phyloP scores from a whole-genome alignment of 1,140 invertebrate genomes.

The Caenorhabditis briggsae region DNA sequence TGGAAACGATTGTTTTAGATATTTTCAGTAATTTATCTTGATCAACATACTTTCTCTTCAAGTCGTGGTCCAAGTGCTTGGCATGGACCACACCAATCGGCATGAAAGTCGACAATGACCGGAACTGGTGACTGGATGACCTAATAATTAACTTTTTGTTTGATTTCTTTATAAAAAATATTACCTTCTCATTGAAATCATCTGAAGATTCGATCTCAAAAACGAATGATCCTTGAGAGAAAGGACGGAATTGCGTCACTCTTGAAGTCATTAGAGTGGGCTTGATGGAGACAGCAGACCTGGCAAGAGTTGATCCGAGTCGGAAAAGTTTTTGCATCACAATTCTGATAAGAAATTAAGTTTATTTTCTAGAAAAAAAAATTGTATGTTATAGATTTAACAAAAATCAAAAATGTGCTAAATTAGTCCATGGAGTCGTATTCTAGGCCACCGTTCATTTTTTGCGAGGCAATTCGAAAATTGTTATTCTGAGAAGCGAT shows the following conservation, averaged over 20 bases:
- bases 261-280: neutral
- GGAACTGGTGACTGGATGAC: constrained; percentile 82
- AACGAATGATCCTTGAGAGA: constrained; percentile 13
- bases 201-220: constrained; percentile 35
- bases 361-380: too few species aligned
- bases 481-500: too few species aligned
- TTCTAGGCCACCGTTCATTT: too few species aligned
- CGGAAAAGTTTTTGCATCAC: neutral
- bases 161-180: neutral
- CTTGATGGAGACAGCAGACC: neutral
- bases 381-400: too few species aligned
- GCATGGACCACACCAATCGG: constrained; percentile 86
- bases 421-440: too few species aligned
- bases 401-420: too few species aligned
- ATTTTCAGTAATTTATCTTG: neutral
- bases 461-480: too few species aligned
- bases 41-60: constrained; percentile 72
- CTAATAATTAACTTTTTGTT: neutral
- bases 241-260: constrained; percentile 17
- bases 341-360: neutral
- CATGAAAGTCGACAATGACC: constrained; percentile 86
- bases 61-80: constrained; percentile 87
- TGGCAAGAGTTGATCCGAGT: constrained; percentile 11
- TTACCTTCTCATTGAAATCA: constrained; percentile 50
- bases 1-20: neutral